Conservation (phyloP, 2,888 invertebrate genomes). For the Spilarctia lutea region DNA sequence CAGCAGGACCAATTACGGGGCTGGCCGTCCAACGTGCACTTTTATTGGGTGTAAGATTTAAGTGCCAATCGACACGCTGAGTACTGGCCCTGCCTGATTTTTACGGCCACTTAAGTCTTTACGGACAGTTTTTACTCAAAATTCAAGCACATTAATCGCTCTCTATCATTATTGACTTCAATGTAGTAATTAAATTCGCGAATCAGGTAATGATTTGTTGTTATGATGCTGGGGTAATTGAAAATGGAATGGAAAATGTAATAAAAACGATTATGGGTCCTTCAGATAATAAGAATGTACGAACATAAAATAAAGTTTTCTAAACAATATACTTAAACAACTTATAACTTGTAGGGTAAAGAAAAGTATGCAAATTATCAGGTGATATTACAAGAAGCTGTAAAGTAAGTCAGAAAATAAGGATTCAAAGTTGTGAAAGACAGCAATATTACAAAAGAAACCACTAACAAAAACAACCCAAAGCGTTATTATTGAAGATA, state of each 20-base stretch:
- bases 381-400: not conserved
- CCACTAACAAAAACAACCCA: conserved; percentile 36
- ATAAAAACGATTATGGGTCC: conserved; percentile 27
- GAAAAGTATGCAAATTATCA: not conserved
- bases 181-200: conserved; percentile 41
- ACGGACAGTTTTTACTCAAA: conserved; percentile 50
- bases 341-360: not conserved
- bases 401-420: not conserved
- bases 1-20: conserved; percentile 82
- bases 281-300: not conserved
- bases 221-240: conserved; percentile 17
- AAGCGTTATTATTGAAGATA: conserved; percentile 29
- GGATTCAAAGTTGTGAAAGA: not conserved
- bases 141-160: conserved; percentile 49
- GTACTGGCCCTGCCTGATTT: conserved; percentile 75
- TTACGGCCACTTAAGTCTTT: conserved; percentile 75
- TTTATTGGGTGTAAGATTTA: conserved; percentile 86
- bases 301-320: not conserved
- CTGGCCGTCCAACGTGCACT: conserved; percentile 75
- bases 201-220: conserved; percentile 32
- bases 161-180: conserved; percentile 50
- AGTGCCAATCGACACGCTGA: conserved; percentile 82
- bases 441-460: conserved; percentile 40
- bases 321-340: not conserved
- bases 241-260: not conserved